Evolutionary conservation across 2,113 vertebrate genomes (phyloP).

Genomic region (Chascanopsetta lugubris): DNA sequence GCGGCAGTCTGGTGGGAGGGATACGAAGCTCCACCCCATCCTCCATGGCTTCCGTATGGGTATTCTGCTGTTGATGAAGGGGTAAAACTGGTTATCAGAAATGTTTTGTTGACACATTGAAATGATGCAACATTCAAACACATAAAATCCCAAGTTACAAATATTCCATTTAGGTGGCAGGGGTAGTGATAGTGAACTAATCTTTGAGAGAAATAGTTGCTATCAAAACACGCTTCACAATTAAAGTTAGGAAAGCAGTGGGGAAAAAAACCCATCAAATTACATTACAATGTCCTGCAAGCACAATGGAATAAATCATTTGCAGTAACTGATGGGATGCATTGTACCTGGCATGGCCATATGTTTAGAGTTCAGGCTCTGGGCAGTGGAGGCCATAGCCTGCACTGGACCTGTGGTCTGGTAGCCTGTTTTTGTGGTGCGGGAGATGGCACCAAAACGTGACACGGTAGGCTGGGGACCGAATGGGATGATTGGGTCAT

Average conservation of each 20-base stretch:
- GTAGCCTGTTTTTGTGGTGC: constrained; percentile 94
- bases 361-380: constrained; percentile 89
- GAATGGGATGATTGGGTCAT: constrained; percentile 97
- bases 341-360: constrained; percentile 87
- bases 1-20: constrained; percentile 86
- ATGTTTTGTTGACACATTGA: neutral
- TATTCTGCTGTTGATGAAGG: constrained; percentile 82
- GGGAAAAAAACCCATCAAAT: too few relatives aligned
- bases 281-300: too few relatives aligned
- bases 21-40: constrained; percentile 89
- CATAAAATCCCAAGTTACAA: neutral
- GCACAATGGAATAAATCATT: too few relatives aligned
- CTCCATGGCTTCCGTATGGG: constrained; percentile 87
- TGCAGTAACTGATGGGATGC: too few relatives aligned
- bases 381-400: constrained; percentile 84
- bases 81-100: neutral
- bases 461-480: constrained; percentile 96
- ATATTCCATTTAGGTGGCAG: neutral
- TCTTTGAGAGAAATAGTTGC: neutral
- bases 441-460: constrained; percentile 95
- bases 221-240: too few relatives aligned
- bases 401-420: constrained; percentile 90
- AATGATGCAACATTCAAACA: neutral
- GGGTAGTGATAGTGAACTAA: neutral
- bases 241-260: too few relatives aligned